Evolutionary conservation across 2,797 vertebrate genomes (phyloP), one percentile per base, ranked within the genome.

Genomic region (Melanotaenia trifasciata): DNA sequence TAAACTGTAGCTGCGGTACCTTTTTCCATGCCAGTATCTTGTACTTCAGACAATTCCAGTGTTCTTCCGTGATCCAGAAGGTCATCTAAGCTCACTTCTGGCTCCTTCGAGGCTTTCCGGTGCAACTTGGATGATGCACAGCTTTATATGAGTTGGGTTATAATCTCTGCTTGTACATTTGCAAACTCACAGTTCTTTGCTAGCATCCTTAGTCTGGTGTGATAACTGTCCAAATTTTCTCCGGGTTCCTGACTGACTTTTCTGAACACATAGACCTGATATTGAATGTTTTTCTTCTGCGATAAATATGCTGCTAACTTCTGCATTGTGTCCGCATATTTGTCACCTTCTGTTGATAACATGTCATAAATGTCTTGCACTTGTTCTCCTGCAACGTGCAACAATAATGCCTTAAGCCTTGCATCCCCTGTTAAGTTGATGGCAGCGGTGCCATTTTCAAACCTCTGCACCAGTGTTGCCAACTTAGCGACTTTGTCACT

Each of bases 221-320:
- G 30, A 40, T 58, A 78, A 0, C 33, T 61, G 32, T 70, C 53
- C 20, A 71, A 7, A 30, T 62, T 71, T 63, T 74, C 54, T 2
- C 38, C 60, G 28, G 65, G 64, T 18, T 70, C 18, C 12, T 78
- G 58, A 2, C 7, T 4, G 2, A 35, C 50, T 60, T 82, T 80
- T 57, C 72, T 79, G 50, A 70, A 78, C 2, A 72, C 8, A 4
- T 72, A 76, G 0, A 80, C 35, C 13, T 76, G n/a, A 43, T 74
- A 77, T 16, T 58, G 54, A 0, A 60, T 5, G 2, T 79, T 81
- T 22, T 67, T 76, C 20, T 71, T 81, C 1, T 66, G 2, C 43
- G 80, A 82, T 0, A 73, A 14, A 38, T 14, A 13, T 12, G 0
- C 20, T 2, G 20, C 3, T 16, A 70, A 20, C 45, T 70, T 72